Evolutionary conservation across 1,140 invertebrate genomes (phyloP).

Genomic region (Maconellicoccus hirsutus): DNA sequence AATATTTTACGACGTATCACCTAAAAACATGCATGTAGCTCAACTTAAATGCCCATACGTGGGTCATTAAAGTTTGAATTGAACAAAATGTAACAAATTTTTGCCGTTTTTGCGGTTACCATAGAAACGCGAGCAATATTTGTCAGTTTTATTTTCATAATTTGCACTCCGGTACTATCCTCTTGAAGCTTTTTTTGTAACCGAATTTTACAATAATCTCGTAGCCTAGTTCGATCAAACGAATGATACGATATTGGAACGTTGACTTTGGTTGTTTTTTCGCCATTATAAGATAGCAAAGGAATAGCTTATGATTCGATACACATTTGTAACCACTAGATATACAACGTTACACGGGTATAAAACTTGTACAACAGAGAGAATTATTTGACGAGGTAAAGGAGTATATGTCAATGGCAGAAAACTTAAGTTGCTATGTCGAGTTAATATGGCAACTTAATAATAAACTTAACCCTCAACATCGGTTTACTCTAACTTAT

Average conservation of each 20-base stretch:
- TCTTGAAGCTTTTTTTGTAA: neutral
- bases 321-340: no score
- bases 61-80: slow-evolving; percentile 9
- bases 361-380: neutral
- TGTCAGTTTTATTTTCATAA: slow-evolving; percentile 6
- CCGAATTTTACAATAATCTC: no score
- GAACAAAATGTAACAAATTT: slow-evolving; percentile 9
- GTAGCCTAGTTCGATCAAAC: no score
- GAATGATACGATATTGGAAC: no score
- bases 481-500: neutral
- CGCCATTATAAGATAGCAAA: no score
- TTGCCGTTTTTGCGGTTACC: neutral
- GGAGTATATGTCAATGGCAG: neutral
- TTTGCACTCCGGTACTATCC: neutral
- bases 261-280: no score
- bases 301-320: no score
- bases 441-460: slow-evolving; percentile 9
- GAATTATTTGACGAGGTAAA: neutral
- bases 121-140: neutral
- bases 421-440: neutral
- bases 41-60: slow-evolving; percentile 3
- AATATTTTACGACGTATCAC: neutral
- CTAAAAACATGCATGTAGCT: neutral
- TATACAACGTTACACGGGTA: neutral
- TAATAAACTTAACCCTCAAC: neutral